phyloP scores from a whole-genome alignment of 92 coral and sea anemone genomes.

The Micromussa lordhowensis region DNA sequence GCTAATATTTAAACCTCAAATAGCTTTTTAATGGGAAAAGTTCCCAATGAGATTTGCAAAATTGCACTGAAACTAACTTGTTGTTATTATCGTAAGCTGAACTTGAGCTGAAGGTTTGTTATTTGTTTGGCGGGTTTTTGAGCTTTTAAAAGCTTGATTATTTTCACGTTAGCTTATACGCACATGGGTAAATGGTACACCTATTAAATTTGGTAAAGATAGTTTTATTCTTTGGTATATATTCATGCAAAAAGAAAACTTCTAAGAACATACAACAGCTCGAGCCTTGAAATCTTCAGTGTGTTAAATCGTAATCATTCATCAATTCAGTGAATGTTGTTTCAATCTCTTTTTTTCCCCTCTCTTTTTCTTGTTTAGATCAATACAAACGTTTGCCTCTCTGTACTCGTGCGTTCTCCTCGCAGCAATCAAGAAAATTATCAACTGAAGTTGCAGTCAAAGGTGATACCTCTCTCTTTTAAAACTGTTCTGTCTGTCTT shows the following conservation, averaged over 20 bases:
- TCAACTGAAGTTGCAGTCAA: conserved; percentile 40
- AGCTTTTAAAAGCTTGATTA: no score
- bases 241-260: not conserved
- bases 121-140: no score
- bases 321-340: not conserved
- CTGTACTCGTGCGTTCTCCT: not conserved
- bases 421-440: conserved; percentile 15
- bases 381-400: conserved; percentile 4
- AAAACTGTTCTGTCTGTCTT: no score
- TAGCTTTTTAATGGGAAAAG: not conserved
- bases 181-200: not conserved
- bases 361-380: not conserved
- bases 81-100: not conserved
- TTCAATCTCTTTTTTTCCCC: not conserved
- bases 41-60: not conserved
- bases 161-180: no score
- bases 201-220: not conserved
- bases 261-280: not conserved
- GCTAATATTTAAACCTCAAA: no score
- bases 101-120: no score
- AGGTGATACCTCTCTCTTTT: not conserved
- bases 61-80: not conserved
- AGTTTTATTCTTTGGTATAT: not conserved
- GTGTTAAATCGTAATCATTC: not conserved
- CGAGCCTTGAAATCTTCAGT: not conserved